These are phyloP conservation scores for Andrena haemorrhoa DNA, from an alignment of 2,888 invertebrate genomes.

Conservation along the genomic window DNA sequence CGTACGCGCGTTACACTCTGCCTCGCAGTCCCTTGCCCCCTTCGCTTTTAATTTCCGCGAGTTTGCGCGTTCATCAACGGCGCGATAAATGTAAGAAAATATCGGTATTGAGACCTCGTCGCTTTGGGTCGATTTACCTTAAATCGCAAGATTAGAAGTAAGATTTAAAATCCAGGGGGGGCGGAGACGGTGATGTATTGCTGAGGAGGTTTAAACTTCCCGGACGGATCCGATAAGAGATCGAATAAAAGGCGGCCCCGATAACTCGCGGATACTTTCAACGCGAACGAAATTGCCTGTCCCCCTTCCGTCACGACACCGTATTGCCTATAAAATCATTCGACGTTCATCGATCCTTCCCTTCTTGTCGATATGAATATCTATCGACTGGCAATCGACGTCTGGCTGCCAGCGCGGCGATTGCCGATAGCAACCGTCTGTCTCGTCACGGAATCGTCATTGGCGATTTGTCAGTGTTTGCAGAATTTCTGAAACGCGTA, in stretches of 20 bases:
- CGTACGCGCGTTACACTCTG: background rate
- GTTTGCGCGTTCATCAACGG: background rate
- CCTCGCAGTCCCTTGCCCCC: background rate
- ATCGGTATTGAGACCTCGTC: background rate
- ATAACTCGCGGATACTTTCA: conserved; percentile 46
- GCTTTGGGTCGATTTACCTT: background rate
- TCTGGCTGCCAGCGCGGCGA: conserved; percentile 55
- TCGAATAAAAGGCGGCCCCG: conserved; percentile 31
- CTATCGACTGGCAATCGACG: conserved; percentile 77
- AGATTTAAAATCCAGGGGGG: conserved; percentile 10
- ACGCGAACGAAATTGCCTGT: conserved; percentile 39
- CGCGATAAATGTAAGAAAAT: background rate
- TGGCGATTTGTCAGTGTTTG: background rate
- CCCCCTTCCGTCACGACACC: conserved; percentile 27
- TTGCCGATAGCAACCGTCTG: conserved; percentile 64
- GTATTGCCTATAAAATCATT: conserved; percentile 59
- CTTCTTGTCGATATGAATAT: conserved; percentile 71
- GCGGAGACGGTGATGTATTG: background rate
- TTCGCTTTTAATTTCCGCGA: background rate
- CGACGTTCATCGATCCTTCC: conserved; percentile 60
- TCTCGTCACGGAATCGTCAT: conserved; percentile 19
- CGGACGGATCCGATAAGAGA: conserved; percentile 3
- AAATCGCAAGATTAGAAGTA: background rate
- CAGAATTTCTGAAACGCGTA: no score
- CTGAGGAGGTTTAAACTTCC: background rate